Evolutionary conservation across 2,113 vertebrate species (phyloP), one percentile per base, ranked within the genome.

Genomic region (Amblyopsis rosae): DNA sequence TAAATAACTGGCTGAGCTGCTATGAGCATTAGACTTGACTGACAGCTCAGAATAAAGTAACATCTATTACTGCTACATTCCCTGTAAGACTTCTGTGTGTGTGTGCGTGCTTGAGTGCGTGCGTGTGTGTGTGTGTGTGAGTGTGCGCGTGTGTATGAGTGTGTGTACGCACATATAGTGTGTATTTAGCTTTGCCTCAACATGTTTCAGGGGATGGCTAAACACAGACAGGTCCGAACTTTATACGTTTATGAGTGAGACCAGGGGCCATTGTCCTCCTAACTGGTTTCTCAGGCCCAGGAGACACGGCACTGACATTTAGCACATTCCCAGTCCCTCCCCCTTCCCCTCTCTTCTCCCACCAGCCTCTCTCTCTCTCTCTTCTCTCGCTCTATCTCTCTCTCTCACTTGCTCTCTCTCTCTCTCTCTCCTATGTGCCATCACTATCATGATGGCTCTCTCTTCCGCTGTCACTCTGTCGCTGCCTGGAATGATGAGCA

Each of bases 301-400:
- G 89, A 91, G 87, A 92, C 87, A 83, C 72, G 67, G 57, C 13
- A 81, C 87, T 92, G 92, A 90, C 90, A 92, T 92, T 91, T 86
- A 91, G 69, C 70, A 80, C 81, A 57, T 73, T 77, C 13, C 11
- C 76, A 15, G 15, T 56, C 57, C 48, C 62, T 45, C 56, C 9
- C 26, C 63, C 78, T 47, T 67, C 74, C 53, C 61, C 12, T 11
- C 47, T 8, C 67, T 26, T 32, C 47, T 77, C 59, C 60, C 69
- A 66, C 55, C 59, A 51, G 70, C 15, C 62, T 50, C 17, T 47
- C 66, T 72, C 64, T 55, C 45, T 26, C 55, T 45, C 35, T 45
- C 35, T 13, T 13, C 13, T 8, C 45, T n/a, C n/a, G n/a, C n/a
- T n/a, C n/a, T n/a, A n/a, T n/a, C 11, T 10, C 47, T 7, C 67